Base-by-base conservation (phyloP, 2,797 vertebrate species). In the Notolabrus celidotus region DNA sequence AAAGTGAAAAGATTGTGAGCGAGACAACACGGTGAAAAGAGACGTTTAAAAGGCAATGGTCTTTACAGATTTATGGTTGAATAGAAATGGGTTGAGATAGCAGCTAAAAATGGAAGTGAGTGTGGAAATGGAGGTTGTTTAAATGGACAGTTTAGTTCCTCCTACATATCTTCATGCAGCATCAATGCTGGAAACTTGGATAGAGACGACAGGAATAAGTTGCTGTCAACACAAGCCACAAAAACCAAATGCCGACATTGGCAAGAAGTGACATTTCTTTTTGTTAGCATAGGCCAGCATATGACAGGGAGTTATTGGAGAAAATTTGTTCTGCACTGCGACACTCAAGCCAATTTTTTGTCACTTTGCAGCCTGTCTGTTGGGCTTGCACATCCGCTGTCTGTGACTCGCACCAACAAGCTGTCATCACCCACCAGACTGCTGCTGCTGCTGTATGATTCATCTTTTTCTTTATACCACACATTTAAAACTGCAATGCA, bases 401-500 rank as follows among this genome's bases (percentile, higher is more conserved):
- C 63, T 66, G 34, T 55, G 60, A 75, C 45, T 74, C 46, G 77
- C 66, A 67, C 49, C 64, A 68, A 64, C 76, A 79, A 81, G 62
- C 71, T 84, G 70, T 78, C 62, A 71, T 83, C 83, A 84, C 63
- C 79, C 76, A 70, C 66, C 69, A 45, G 23, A 67, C 33, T 80
- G 31, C 65, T 77, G 72, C 33, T 80, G 31, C 65, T 77, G 72
- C 51, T 70, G 42, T 7, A 46, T 17, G 4, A 36, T 50, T 58
- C 14, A 47, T 36, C 1, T 34, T 11, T 41, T n/a, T 20, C 2
- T 36, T 64, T 17, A 11, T 60, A 69, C 25, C n/a, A 34, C 46
- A 68, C 34, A 2, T 52, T 9, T 34, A n/a, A 66, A 47, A 52
- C 15, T 17, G 15, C 6, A 15, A 54, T 33, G 57, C 4, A 36